These are phyloP conservation scores for Rhynchomys soricoides DNA, from an alignment of 2,113 vertebrate species.

Conservation along the genomic window DNA sequence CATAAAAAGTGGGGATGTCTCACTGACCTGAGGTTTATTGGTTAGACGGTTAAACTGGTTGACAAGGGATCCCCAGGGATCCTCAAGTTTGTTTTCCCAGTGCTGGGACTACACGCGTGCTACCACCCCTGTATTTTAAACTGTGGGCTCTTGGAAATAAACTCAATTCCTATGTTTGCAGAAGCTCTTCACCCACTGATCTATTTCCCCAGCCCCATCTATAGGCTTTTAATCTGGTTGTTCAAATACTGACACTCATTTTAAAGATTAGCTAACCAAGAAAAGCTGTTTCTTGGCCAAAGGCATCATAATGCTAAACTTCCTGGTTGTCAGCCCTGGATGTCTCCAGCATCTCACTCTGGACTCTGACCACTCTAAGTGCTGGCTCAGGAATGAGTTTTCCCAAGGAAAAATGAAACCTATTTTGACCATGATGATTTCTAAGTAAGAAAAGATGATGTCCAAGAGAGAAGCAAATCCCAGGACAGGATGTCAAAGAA, in stretches of 20 bases:
- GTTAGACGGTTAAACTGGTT: not conserved
- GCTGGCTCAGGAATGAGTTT: not conserved
- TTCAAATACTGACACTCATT: not conserved
- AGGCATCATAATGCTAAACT: not conserved
- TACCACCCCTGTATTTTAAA: not conserved
- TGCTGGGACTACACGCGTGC: not conserved
- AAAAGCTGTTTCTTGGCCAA: not conserved
- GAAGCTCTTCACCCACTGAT: not conserved
- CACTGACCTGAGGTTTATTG: not conserved
- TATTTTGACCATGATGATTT: not conserved
- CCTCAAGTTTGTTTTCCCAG: too few species aligned
- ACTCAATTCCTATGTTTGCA: not conserved
- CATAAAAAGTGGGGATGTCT: not conserved
- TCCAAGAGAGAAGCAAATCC: not conserved
- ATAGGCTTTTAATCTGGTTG: not conserved
- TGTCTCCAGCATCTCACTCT: not conserved
- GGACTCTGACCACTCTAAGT: not conserved
- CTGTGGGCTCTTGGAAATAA: too few species aligned
- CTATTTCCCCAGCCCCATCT: too few species aligned
- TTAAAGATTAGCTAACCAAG: not conserved
- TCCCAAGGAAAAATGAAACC: not conserved
- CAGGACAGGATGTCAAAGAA: conserved; percentile 7
- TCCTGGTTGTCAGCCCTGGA: not conserved
- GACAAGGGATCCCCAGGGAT: not conserved
- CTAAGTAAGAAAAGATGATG: not conserved